Evolutionary conservation across 2,888 invertebrate genomes (phyloP), one percentile per base, ranked within the genome.

Genomic region (Trichogramma evanescens): DNA sequence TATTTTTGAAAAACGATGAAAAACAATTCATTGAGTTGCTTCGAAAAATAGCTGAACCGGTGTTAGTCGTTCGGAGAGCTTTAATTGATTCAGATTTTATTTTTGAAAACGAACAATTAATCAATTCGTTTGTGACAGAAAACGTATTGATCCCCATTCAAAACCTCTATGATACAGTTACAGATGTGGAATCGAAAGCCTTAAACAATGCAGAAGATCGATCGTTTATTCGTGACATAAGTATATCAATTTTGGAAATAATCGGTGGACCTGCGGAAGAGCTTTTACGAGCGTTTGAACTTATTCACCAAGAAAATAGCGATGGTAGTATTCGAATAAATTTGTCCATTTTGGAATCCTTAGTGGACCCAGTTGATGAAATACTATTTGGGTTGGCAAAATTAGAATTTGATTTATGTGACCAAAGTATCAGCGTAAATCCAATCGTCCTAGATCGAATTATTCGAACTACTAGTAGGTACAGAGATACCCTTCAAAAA

Each of bases 311-410:
- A 2, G 70, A 72, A 9, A 67, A 68, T 50, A 68, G 56, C 38
- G 61, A 64, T 4, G 68, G 66, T 4, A 67, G 61, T 9, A 56
- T 65, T 0, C 71, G 71, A 63, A 68, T 70, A 1, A 74, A 74
- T 61, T 51, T 72, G 4, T 67, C 73, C 4, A 73, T 79, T 39
- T 54, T 80, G 26, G 79, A 80, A 61, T 75, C 79, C 0, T 65
- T 79, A 50, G 73, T 77, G 0, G 79, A 79, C 59, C 79, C 87
- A 0, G 76, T 87, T 1, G 77, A 77, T 60, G 77, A 77, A 55
- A 76, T 76, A 53, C 51, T 75, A 2, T 66, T 67, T 59, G 74
- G 74, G n/a, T 54, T 77, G 38, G 69, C 74, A 6, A 73, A 68
- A 63, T 70, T 75, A 10, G 70, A 76, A 50, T 68, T 70, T 54